These are phyloP conservation scores for Pipistrellus nathusii DNA, from an alignment of 2,797 vertebrate genomes.

Conservation along the genomic window DNA sequence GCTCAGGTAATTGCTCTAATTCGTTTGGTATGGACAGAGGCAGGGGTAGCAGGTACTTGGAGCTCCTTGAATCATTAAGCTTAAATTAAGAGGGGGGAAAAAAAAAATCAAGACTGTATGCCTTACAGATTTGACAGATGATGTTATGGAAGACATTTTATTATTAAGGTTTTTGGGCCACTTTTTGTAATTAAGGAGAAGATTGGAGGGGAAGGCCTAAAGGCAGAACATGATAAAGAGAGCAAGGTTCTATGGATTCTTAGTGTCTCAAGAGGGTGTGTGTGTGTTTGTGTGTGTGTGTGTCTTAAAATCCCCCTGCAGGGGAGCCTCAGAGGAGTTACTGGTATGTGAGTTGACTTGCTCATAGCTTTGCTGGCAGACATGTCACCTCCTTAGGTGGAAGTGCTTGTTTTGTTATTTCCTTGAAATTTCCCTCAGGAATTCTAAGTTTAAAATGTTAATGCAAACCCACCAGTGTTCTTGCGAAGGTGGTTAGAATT, in stretches of 20 bases:
- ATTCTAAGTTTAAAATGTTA: slow-evolving; percentile 73
- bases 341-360: neutral
- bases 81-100: slow-evolving; percentile 45
- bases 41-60: neutral
- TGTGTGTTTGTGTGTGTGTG: neutral
- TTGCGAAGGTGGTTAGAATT: slow-evolving; percentile 51
- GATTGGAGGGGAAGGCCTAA: neutral
- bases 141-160: slow-evolving; percentile 48
- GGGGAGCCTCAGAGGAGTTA: neutral
- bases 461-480: neutral
- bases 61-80: slow-evolving; percentile 63
- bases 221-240: neutral
- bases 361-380: neutral
- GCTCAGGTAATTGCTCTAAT: slow-evolving; percentile 75
- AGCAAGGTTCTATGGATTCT: neutral
- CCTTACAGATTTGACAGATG: neutral
- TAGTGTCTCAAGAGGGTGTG: neutral
- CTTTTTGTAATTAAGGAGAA: neutral
- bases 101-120: neutral
- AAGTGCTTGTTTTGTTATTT: slow-evolving; percentile 53
- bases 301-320: neutral
- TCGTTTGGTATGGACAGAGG: slow-evolving; percentile 71
- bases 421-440: slow-evolving; percentile 10
- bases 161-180: neutral
- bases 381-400: slow-evolving; percentile 15